These are phyloP conservation scores for Urosaurus nigricauda DNA, from an alignment of 2,797 vertebrate species.

Conservation along the genomic window DNA sequence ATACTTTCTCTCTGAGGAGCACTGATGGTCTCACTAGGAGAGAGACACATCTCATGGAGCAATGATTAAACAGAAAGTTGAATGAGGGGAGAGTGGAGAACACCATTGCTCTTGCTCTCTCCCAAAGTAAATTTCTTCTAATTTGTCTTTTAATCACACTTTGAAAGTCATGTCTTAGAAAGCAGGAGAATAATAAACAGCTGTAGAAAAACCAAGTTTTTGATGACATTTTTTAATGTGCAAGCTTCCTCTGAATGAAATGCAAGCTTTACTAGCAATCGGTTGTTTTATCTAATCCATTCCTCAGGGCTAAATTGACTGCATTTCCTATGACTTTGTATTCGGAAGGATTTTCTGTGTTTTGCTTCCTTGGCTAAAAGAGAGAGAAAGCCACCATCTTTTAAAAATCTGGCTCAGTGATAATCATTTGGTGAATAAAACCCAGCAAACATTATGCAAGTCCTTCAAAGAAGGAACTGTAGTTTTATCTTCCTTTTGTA, in stretches of 20 bases:
- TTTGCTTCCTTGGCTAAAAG: not conserved
- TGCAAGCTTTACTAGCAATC: constrained; percentile 36
- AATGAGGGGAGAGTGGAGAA: not conserved
- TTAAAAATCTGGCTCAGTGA: constrained; percentile 5
- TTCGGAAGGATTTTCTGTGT: constrained; percentile 27
- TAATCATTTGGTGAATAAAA: constrained; percentile 42
- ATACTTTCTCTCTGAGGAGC: not conserved
- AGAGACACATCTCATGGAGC: no score
- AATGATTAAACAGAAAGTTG: not conserved
- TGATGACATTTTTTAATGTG: constrained; percentile 31
- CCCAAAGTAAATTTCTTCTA: constrained; percentile 3
- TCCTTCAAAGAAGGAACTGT: constrained; percentile 18
- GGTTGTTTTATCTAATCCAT: constrained; percentile 44
- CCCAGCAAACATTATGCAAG: not conserved
- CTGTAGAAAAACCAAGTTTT: not conserved
- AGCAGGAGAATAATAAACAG: constrained; percentile 38
- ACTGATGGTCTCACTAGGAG: no score
- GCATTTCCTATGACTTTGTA: constrained; percentile 25
- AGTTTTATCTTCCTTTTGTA: constrained; percentile 11
- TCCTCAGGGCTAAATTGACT: constrained; percentile 42
- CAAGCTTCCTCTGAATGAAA: constrained; percentile 42
- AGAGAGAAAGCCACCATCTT: not conserved
- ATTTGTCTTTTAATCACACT: constrained; percentile 29
- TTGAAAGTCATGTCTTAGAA: constrained; percentile 44
- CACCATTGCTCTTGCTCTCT: not conserved